A percentile compares a stretch with the other conserved stretches of the same genome.
These are phyloP conservation scores for Rhabdomys pumilio DNA, from an alignment of 2,797 vertebrate species.

Conservation along the genomic window DNA sequence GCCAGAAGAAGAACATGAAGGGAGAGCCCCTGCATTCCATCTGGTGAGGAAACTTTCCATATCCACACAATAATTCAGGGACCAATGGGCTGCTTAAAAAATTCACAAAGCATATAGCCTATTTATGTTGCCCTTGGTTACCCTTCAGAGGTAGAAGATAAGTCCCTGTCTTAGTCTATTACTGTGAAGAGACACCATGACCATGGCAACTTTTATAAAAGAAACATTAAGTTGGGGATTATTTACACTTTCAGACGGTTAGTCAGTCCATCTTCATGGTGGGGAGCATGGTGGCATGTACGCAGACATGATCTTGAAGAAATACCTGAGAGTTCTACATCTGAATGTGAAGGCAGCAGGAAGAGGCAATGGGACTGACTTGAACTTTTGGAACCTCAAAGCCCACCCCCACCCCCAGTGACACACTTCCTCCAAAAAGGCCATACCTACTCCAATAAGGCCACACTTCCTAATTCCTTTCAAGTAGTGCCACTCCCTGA, in stretches of 20 bases:
- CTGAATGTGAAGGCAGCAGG: neutral
- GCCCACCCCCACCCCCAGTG: neutral
- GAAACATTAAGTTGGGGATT: neutral
- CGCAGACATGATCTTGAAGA: neutral
- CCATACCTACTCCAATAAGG: neutral
- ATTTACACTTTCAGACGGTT: neutral
- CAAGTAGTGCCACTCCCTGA: neutral
- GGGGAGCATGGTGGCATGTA: neutral
- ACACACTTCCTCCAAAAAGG: neutral
- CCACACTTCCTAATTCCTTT: neutral
- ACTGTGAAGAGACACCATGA: neutral
- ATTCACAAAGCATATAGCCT: neutral
- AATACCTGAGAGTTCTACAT: neutral
- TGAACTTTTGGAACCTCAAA: neutral
- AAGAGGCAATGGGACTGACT: neutral
- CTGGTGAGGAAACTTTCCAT: neutral
- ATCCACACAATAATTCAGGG: neutral
- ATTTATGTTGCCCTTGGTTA: neutral
- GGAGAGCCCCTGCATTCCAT: neutral
- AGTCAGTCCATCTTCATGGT: neutral
- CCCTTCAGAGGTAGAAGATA: neutral
- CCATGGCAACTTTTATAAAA: neutral
- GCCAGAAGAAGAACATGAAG: neutral
- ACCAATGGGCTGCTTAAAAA: neutral
- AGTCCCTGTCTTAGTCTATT: neutral